A percentile compares a stretch with the other conserved stretches of the same genome.
Evolutionary conservation across 2,113 vertebrate genomes (phyloP).

Genomic region (Rhizomys pruinosus): DNA sequence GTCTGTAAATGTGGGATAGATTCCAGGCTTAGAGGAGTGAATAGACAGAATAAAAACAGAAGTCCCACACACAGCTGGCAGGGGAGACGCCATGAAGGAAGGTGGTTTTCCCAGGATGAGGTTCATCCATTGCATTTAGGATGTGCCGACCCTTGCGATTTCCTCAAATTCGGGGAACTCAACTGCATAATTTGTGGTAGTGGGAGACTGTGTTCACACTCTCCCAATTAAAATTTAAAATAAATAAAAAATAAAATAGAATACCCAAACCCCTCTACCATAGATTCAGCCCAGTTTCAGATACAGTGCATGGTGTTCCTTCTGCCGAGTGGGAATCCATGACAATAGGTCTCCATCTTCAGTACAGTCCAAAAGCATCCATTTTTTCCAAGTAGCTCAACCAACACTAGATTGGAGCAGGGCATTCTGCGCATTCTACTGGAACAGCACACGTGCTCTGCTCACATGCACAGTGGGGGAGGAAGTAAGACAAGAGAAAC

Average conservation of each 20-base stretch:
- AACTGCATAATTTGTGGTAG: no score
- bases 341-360: not conserved
- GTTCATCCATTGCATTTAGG: no score
- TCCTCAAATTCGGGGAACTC: no score
- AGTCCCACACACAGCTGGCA: no score
- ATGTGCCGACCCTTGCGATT: no score
- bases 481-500: not conserved
- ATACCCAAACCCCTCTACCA: not conserved
- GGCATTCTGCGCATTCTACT: no score
- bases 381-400: not conserved
- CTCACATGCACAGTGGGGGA: rapidly evolving
- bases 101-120: no score
- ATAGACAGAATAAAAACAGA: not conserved
- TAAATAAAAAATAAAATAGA: no score
- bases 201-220: no score
- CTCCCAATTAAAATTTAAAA: no score
- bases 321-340: not conserved
- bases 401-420: not conserved
- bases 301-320: not conserved
- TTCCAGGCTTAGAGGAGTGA: not conserved
- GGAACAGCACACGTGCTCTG: not conserved
- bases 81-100: no score
- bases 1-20: not conserved
- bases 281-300: not conserved
- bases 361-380: rapidly evolving